Evolutionary conservation across 2,797 vertebrate genomes (phyloP), one percentile per base, ranked within the genome.

Genomic region (Cottoperca gobio): DNA sequence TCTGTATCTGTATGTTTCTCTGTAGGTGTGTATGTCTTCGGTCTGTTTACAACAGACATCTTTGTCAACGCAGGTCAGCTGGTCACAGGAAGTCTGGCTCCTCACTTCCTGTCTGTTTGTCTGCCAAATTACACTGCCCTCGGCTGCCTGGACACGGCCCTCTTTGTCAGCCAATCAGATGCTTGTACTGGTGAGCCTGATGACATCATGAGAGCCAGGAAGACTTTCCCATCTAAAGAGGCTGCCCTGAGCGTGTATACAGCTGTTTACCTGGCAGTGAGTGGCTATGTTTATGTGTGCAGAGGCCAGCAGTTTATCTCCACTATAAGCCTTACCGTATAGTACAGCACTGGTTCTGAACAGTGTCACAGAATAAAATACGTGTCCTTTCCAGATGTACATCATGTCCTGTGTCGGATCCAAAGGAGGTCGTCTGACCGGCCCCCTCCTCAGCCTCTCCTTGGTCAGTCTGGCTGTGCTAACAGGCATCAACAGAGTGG

Each of bases 141-240:
- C 35, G 96, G 96, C 64, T 98, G 97, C 86, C 95, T 96, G 79
- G 96, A 97, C 70, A 91, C 90, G 0, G 91, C 91, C 1, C 92
- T 92, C 0, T 98, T 97, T 88, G 94, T 98, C 93, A 96, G 92
- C 86, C 96, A 96, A 19, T 90, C 92, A 68, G 95, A 96, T n/a
- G 95, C 94, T 42, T 98, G 97, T 72, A 97, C 95, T 0, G 97
- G 97, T 48, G 96, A 97, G 71, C 93, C 94, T 16, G 95, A 97
- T 57, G 95, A 97, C 78, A 91, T 98, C 79, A 89, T 91, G 83
- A 95, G 94, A 87, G 97, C 97, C 60, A 95, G 97, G 84, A 98
- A 96, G 91, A 97, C 97, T 6, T 98, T 98, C 80, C 97, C 97
- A 40, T 98, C 95, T 91, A 98, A 98, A 95, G 97, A 98, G 91